phyloP scores from a whole-genome alignment of 2,888 invertebrate genomes.

The Nemoura dubitans region DNA sequence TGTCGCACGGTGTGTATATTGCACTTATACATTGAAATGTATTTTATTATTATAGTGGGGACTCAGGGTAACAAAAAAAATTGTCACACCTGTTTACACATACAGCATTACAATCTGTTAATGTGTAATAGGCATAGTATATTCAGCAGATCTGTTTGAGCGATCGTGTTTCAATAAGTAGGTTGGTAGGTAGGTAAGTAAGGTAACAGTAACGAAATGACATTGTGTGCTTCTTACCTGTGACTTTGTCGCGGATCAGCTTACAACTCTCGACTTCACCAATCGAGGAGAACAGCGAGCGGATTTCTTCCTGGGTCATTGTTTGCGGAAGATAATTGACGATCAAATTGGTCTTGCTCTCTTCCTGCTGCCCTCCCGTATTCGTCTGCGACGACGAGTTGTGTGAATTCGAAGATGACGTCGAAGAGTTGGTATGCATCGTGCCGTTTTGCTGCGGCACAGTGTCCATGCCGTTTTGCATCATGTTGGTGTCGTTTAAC shows the following conservation, averaged over 20 bases:
- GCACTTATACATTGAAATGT: neutral
- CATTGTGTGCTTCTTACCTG: conserved; percentile 68
- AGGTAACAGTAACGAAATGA: neutral
- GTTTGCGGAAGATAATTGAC: conserved; percentile 99
- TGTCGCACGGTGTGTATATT: neutral
- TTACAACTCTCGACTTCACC: conserved; percentile 99
- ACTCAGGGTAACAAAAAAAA: neutral
- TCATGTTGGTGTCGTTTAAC: conserved; percentile 62
- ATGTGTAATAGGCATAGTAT: neutral
- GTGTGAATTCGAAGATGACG: conserved; percentile 57
- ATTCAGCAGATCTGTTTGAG: neutral
- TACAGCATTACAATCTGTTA: neutral
- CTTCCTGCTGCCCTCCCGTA: conserved; percentile 75
- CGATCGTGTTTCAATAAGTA: neutral
- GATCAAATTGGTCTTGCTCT: conserved; percentile 98
- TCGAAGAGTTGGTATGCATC: conserved; percentile 58
- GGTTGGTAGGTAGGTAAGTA: neutral
- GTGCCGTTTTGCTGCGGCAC: conserved; percentile 84
- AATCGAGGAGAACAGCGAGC: conserved; percentile 96
- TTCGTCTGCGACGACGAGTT: conserved; percentile 59
- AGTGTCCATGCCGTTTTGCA: conserved; percentile 86
- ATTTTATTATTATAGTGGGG: neutral
- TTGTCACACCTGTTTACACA: conserved; percentile 25
- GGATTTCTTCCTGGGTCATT: conserved; percentile 99
- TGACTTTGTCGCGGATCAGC: conserved; percentile 97